phyloP scores from a whole-genome alignment of 2,797 vertebrate genomes.

The Liparis tanakae region DNA sequence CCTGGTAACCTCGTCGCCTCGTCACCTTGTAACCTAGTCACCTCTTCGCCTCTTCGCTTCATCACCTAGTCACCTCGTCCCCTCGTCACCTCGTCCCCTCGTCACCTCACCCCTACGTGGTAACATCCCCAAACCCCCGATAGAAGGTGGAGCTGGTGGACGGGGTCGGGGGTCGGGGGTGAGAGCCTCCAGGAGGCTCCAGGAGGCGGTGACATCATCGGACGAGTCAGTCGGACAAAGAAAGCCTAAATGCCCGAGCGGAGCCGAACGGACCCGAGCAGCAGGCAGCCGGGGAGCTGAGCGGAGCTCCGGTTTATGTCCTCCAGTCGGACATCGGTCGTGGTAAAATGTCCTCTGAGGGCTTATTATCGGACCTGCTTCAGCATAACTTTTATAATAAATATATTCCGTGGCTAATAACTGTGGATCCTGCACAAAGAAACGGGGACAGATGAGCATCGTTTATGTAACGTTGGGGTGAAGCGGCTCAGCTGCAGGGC shows the following conservation, averaged over 20 bases:
- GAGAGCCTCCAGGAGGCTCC: slow-evolving; percentile 58
- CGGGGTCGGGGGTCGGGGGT: slow-evolving; percentile 62
- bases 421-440: not conserved
- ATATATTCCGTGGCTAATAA: slow-evolving; percentile 8
- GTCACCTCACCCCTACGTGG: not conserved
- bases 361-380: not conserved
- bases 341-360: not conserved
- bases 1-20: too few species aligned
- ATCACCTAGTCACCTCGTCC: too few species aligned
- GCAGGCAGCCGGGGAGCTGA: slow-evolving; percentile 13
- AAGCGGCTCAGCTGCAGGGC: not conserved
- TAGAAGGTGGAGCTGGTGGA: slow-evolving; percentile 49
- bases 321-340: not conserved
- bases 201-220: slow-evolving; percentile 63
- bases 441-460: not conserved
- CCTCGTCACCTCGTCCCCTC: too few species aligned
- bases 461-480: not conserved
- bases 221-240: slow-evolving; percentile 42
- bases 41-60: too few species aligned
- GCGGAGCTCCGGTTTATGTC: not conserved
- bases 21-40: too few species aligned
- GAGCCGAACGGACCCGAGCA: slow-evolving; percentile 50
- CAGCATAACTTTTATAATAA: not conserved
- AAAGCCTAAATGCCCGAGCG: slow-evolving; percentile 16
- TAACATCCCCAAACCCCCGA: slow-evolving; percentile 49